Evolutionary conservation across 2,113 vertebrate genomes (phyloP), one percentile per base, ranked within the genome.

Genomic region (Cariama cristata): DNA sequence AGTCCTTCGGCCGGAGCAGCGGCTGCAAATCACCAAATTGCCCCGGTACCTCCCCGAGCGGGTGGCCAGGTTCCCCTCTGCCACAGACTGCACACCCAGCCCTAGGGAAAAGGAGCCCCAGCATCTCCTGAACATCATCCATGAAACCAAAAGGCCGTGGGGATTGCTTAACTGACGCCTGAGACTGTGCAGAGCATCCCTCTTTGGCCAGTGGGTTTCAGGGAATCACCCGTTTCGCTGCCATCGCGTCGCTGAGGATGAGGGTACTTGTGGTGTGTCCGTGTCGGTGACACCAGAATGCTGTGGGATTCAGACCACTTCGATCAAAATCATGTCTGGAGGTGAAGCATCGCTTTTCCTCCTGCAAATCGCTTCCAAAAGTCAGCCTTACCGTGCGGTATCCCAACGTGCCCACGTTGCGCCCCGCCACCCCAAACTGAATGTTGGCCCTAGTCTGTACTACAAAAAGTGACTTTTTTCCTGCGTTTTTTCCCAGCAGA

Each of bases 1-100:
- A 4, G 63, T 0, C 45, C 64, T 30, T 35, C 3, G 2, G 49
- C 24, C 0, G 22, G 45, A 72, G 77, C 72, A 35, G 47, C 0
- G 4, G 47, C 52, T 21, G 60, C 62, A 53, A 12, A 6, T 35
- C 28, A 6, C 16, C 66, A 53, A 12, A 6, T 35, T 24, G 6
- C 16, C 66, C 75, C 3, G 2, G 16, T 85, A 68, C 8, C 30
- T 5, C 47, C 49, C 44, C 0, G 4, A 30, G 40, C 73, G 64
- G 50, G 10, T 1, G 47, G 8, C 2, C 49, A 14, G 1, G 0
- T 44, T 44, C n/a, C 27, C 30, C 44, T 62, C 18, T 53, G 38
- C 56, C 6, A 3, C 23, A 53, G 44, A 18, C 33, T 56, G 24
- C 1, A 4, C 45, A 3, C 10, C 32, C 5, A 4, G 6, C 4